phyloP scores from a whole-genome alignment of 2,113 vertebrate species.

The Pomatorhinus ruficollis region DNA sequence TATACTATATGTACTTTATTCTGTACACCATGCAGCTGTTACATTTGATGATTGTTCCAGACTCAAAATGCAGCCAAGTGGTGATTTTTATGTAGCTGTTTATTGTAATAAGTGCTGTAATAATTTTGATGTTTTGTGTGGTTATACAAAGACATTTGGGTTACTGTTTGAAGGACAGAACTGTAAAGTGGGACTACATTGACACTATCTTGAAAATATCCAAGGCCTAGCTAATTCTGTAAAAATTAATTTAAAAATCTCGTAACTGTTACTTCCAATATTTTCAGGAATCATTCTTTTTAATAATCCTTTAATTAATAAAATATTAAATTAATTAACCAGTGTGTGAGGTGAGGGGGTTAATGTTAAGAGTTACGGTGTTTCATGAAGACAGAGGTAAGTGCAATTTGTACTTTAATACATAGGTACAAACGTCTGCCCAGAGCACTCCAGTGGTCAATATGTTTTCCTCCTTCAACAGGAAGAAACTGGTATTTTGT shows the following conservation, averaged over 20 bases:
- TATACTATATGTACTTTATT: neutral
- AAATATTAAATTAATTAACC: neutral
- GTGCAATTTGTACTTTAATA: neutral
- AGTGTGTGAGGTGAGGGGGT: fast-evolving
- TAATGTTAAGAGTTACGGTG: neutral
- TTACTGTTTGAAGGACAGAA: neutral
- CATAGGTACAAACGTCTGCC: neutral
- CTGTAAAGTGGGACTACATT: neutral
- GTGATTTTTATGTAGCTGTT: neutral
- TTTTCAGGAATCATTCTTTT: neutral
- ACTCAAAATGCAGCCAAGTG: neutral
- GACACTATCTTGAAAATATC: neutral
- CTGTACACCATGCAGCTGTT: neutral
- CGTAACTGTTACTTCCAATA: neutral
- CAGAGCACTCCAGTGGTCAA: neutral
- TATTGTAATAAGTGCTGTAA: neutral
- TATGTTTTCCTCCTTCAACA: neutral
- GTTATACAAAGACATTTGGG: neutral
- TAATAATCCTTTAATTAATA: neutral
- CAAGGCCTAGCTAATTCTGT: neutral
- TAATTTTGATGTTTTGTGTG: neutral
- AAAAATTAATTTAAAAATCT: neutral
- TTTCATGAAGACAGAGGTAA: neutral
- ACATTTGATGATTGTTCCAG: neutral
- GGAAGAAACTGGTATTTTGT: neutral